A percentile compares a stretch with the other conserved stretches of the same genome.
These are phyloP conservation scores for Picathartes gymnocephalus DNA, from an alignment of 2,113 vertebrate species.

Conservation along the genomic window DNA sequence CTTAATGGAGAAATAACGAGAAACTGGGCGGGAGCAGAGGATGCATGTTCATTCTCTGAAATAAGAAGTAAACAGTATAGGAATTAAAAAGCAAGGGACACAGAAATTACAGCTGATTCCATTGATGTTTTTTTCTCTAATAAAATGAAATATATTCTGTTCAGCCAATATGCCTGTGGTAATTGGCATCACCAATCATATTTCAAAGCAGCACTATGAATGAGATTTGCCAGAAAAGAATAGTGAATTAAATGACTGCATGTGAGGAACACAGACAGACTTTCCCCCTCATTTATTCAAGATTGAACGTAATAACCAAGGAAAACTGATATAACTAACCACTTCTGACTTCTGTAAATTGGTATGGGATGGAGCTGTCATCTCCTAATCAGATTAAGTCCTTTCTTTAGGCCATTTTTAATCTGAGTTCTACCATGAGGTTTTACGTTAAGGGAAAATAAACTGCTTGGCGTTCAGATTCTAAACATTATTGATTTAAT, in stretches of 20 bases:
- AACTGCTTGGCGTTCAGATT: not conserved
- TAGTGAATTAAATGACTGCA: conserved; percentile 38
- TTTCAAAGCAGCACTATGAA: conserved; percentile 12
- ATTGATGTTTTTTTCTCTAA: not conserved
- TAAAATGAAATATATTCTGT: conserved; percentile 7
- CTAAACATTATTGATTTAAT: not conserved
- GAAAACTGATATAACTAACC: conserved; percentile 43
- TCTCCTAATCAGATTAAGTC: conserved; percentile 53
- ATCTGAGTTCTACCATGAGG: not conserved
- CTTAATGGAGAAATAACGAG: conserved; percentile 24
- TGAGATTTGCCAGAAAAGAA: conserved; percentile 11
- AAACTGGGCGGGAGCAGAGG: not conserved
- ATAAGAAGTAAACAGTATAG: not conserved
- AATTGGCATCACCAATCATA: conserved; percentile 7
- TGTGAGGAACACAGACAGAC: conserved; percentile 6
- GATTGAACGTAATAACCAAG: conserved; percentile 44
- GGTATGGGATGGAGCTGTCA: conserved; percentile 50
- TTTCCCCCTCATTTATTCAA: conserved; percentile 48
- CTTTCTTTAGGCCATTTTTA: conserved; percentile 45
- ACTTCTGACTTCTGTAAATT: conserved; percentile 47
- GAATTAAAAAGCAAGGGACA: not conserved
- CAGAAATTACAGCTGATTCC: not conserved
- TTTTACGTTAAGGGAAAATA: conserved; percentile 26
- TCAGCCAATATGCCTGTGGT: not conserved
- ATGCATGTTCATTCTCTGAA: not conserved